phyloP scores from a whole-genome alignment of 2,888 invertebrate genomes.

The Apamea monoglypha region DNA sequence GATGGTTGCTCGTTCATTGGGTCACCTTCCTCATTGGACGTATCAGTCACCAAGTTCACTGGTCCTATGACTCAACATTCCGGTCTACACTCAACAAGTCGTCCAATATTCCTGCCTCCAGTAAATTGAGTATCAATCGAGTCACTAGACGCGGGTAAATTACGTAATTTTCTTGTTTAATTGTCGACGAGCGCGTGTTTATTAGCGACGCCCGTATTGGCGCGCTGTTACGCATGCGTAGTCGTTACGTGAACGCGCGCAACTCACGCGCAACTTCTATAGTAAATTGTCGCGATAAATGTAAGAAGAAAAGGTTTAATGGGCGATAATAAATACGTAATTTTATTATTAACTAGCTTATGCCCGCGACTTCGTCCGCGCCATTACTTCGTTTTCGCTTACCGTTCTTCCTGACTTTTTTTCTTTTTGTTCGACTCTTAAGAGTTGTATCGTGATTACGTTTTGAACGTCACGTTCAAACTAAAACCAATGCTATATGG shows the following conservation, averaged over 20 bases:
- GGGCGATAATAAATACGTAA: background rate
- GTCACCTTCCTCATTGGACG: background rate
- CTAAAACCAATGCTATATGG: background rate
- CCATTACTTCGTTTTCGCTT: background rate
- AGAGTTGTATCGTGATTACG: no score
- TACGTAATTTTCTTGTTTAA: conserved; percentile 64
- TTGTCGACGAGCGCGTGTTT: conserved; percentile 53
- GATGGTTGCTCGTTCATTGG: background rate
- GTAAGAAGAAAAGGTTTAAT: conserved; percentile 29
- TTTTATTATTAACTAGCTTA: background rate
- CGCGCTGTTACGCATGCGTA: conserved; percentile 64
- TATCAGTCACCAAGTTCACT: conserved; percentile 18
- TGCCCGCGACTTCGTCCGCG: background rate
- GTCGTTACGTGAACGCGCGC: conserved; percentile 60
- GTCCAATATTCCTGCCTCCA: conserved; percentile 26
- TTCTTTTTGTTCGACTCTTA: background rate
- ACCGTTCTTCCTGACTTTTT: background rate
- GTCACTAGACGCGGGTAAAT: conserved; percentile 37
- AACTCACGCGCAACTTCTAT: conserved; percentile 51
- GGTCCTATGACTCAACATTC: conserved; percentile 33
- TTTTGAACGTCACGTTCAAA: background rate
- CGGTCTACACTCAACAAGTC: conserved; percentile 13
- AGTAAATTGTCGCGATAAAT: conserved; percentile 16
- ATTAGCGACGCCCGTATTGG: conserved; percentile 56
- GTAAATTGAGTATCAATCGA: conserved; percentile 44